Conservation (phyloP, 2,797 vertebrate genomes). For the Intellagama lesueurii region DNA sequence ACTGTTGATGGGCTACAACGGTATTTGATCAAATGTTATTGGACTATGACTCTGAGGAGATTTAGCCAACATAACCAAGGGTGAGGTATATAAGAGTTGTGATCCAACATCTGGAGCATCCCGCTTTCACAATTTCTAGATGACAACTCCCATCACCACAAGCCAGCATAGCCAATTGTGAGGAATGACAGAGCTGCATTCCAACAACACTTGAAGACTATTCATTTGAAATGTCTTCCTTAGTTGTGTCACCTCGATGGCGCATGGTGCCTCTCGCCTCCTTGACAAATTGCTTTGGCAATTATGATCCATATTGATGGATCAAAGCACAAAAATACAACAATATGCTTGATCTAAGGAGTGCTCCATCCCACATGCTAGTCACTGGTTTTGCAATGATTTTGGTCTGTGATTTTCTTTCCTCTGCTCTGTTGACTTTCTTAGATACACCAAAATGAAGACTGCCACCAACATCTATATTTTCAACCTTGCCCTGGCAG, state of each 20-base stretch:
- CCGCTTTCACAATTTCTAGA: too few relatives aligned
- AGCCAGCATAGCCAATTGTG: not conserved
- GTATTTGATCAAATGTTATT: too few relatives aligned
- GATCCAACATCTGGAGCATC: too few relatives aligned
- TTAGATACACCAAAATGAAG: slow-evolving; percentile 99
- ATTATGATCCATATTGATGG: not conserved
- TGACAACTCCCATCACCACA: not conserved
- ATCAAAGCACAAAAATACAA: not conserved
- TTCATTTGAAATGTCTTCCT: too few relatives aligned
- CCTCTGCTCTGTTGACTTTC: slow-evolving; percentile 40
- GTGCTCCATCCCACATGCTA: fast-evolving
- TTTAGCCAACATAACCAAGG: too few relatives aligned
- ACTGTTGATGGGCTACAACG: not conserved
- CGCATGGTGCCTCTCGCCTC: not conserved
- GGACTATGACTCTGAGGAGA: too few relatives aligned
- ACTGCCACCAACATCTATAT: slow-evolving; percentile 99
- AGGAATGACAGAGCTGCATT: not conserved
- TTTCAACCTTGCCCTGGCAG: slow-evolving; percentile 96
- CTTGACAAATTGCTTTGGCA: not conserved
- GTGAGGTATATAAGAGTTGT: too few relatives aligned
- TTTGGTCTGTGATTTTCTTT: slow-evolving; percentile 36
- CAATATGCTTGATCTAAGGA: slow-evolving; percentile 5
- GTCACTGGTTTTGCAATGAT: not conserved
- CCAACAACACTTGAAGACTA: not conserved
- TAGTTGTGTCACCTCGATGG: not conserved